A percentile compares a stretch with the other conserved stretches of the same genome.
These are phyloP conservation scores for Myotis daubentonii DNA, from an alignment of 2,797 vertebrate species.

Conservation along the genomic window DNA sequence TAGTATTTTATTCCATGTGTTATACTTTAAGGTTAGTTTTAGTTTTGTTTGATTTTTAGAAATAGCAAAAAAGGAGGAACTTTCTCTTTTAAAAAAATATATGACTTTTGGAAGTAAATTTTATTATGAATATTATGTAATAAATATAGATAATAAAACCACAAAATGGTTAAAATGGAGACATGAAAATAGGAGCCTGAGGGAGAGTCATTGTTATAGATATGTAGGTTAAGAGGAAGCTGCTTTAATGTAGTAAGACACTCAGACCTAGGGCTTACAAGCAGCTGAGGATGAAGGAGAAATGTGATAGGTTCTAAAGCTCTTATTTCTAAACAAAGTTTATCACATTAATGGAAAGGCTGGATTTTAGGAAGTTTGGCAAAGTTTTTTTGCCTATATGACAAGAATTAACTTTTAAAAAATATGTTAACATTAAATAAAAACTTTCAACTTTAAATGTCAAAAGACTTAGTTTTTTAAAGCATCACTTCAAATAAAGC, in stretches of 20 bases:
- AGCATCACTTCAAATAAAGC: constrained; percentile 12
- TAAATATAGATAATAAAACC: background rate
- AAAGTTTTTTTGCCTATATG: background rate
- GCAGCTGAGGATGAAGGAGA: background rate
- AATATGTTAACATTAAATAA: constrained; percentile 23
- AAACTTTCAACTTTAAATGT: constrained; percentile 1
- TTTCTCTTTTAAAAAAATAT: constrained; percentile 6
- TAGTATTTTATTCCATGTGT: background rate
- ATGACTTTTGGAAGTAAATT: constrained; percentile 43
- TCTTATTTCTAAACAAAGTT: background rate
- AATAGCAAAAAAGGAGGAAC: background rate
- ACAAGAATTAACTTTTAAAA: background rate
- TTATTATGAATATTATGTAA: background rate
- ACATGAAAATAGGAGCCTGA: background rate
- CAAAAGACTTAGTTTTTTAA: background rate
- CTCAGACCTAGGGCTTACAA: background rate
- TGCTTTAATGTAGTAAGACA: background rate
- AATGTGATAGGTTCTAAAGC: background rate
- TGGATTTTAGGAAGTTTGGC: background rate
- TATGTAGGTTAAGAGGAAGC: background rate
- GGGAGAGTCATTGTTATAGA: background rate
- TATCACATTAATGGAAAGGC: background rate
- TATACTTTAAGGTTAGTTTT: background rate
- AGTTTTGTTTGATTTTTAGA: constrained; percentile 39
- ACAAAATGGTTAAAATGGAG: background rate